Conservation (phyloP, 2,888 invertebrate genomes). For the Erannis defoliaria region DNA sequence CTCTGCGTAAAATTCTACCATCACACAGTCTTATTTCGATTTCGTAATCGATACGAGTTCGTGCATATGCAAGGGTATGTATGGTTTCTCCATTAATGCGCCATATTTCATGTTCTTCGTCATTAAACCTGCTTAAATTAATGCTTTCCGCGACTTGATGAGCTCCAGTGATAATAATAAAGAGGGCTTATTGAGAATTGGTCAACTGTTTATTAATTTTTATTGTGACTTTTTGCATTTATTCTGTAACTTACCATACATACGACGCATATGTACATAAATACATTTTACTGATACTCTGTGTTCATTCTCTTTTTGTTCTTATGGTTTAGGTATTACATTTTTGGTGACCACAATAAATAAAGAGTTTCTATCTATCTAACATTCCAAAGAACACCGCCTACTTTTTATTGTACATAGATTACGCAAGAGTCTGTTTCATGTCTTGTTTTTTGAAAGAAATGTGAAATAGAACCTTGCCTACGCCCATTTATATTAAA, state of each 20-base stretch:
- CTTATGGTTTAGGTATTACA: too few species aligned
- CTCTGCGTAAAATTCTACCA: neutral
- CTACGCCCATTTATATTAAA: too few species aligned
- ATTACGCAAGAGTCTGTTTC: too few species aligned
- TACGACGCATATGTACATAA: too few species aligned
- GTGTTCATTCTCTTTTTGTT: too few species aligned
- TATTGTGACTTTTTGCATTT: neutral
- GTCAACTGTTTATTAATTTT: neutral
- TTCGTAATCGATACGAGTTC: constrained; percentile 14
- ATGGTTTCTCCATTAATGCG: constrained; percentile 9
- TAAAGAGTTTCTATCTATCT: too few species aligned
- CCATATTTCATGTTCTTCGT: constrained; percentile 2
- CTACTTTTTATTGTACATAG: too few species aligned
- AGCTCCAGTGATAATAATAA: constrained; percentile 8
- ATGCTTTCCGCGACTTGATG: neutral
- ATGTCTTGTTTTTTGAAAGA: too few species aligned
- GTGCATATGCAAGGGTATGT: constrained; percentile 6
- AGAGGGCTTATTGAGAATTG: constrained; percentile 4
- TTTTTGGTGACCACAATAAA: too few species aligned
- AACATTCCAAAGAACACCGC: too few species aligned
- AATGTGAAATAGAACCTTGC: too few species aligned
- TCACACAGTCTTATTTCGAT: constrained; percentile 15
- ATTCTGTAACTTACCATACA: neutral
- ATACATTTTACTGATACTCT: too few species aligned
- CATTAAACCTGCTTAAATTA: constrained; percentile 16